These are phyloP conservation scores for Cottoperca gobio DNA, from an alignment of 2,797 vertebrate genomes.

Conservation along the genomic window DNA sequence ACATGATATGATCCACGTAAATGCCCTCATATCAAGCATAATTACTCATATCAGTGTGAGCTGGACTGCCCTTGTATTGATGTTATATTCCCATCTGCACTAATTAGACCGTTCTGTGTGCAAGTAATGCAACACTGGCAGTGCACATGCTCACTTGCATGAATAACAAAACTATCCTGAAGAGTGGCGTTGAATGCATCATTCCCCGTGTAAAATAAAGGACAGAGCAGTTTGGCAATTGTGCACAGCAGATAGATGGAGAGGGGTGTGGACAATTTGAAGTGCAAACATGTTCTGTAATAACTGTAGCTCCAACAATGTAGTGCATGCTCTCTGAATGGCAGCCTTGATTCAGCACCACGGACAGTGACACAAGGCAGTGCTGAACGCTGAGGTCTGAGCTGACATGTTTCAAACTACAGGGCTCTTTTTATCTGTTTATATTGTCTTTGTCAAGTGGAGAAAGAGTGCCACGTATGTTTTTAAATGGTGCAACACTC, in stretches of 20 bases:
- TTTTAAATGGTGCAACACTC: constrained; percentile 28
- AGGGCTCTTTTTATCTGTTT: constrained; percentile 18
- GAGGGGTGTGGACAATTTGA: constrained; percentile 31
- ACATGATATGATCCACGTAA: constrained; percentile 46
- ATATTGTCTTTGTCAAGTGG: constrained; percentile 1
- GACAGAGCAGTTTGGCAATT: constrained; percentile 34
- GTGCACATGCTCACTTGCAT: constrained; percentile 43
- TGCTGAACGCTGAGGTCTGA: constrained; percentile 30
- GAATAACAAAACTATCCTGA: constrained; percentile 43
- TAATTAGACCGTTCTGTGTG: constrained; percentile 62
- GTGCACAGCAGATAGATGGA: constrained; percentile 37
- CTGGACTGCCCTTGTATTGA: constrained; percentile 50
- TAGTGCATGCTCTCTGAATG: constrained; percentile 59
- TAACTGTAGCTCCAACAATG: constrained; percentile 53
- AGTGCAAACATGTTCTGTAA: constrained; percentile 56
- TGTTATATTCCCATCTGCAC: constrained; percentile 64
- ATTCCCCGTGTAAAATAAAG: constrained; percentile 21
- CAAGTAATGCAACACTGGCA: constrained; percentile 42
- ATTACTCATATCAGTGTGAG: constrained; percentile 58
- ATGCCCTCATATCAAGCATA: constrained; percentile 46
- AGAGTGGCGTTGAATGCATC: constrained; percentile 44
- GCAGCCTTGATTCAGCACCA: constrained; percentile 77
- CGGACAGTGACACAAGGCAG: constrained; percentile 74
- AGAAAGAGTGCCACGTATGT: constrained; percentile 27
- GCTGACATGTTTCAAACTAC: constrained; percentile 40